Percentiles rank a stretch among this genome's conserved stretches.
Evolutionary conservation across 1,140 invertebrate genomes (phyloP).

Genomic region (Globodera ellingtonae): DNA sequence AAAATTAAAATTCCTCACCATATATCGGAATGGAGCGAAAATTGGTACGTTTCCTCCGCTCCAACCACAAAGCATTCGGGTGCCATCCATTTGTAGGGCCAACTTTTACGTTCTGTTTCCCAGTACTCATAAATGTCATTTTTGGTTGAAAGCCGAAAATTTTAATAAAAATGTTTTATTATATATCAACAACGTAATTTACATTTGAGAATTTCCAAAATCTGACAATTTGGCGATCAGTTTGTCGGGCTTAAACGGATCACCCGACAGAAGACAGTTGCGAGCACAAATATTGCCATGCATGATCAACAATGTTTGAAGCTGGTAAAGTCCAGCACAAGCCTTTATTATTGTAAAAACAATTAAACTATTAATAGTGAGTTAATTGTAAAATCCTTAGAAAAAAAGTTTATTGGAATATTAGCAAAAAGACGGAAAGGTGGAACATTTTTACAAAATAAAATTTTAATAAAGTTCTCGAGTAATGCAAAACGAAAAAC

Average conservation of each 20-base stretch:
- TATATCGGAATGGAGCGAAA: neutral
- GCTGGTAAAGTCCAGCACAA: neutral
- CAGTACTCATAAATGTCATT: neutral
- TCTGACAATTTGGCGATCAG: neutral
- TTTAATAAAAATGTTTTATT: no score
- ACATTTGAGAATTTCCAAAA: neutral
- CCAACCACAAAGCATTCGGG: neutral
- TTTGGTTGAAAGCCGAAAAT: neutral
- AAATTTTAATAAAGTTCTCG: no score
- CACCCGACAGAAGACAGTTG: neutral
- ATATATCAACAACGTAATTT: neutral
- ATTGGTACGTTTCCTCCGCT: neutral
- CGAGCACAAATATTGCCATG: neutral
- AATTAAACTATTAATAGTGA: no score
- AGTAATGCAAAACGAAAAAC: no score
- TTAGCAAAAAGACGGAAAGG: no score
- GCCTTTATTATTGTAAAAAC: no score
- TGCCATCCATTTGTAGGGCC: slow-evolving; percentile 1
- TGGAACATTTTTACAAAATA: no score
- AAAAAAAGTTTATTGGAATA: no score
- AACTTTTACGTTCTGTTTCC: neutral
- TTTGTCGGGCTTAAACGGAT: neutral
- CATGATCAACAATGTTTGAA: neutral
- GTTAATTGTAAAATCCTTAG: no score
- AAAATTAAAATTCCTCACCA: neutral